These are phyloP conservation scores for Anolis apletophallus DNA, from an alignment of 2,797 vertebrate genomes.

Conservation along the genomic window DNA sequence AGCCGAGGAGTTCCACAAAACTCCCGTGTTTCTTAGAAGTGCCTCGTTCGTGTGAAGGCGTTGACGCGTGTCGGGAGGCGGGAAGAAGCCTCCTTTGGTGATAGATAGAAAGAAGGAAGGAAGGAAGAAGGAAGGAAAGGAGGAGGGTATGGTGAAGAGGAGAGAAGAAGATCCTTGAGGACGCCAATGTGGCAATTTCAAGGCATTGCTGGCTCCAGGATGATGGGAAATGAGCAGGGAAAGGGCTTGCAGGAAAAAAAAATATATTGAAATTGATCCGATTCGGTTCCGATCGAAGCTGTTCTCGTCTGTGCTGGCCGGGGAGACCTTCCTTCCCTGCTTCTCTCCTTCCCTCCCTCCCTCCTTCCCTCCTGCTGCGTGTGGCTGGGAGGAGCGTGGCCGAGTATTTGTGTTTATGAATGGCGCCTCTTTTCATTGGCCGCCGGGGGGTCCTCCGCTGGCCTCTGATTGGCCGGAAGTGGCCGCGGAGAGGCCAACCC, in stretches of 20 bases:
- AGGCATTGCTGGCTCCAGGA: not conserved
- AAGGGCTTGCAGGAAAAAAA: not conserved
- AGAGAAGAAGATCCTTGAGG: not conserved
- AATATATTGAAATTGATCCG: too few relatives aligned
- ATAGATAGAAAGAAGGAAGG: too few relatives aligned
- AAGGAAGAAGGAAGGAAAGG: not conserved
- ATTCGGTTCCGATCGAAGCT: too few relatives aligned
- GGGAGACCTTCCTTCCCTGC: not conserved
- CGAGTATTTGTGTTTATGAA: constrained; percentile 51
- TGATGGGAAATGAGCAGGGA: not conserved
- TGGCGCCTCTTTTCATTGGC: constrained; percentile 37
- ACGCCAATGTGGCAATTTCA: too few relatives aligned
- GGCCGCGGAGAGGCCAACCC: constrained; percentile 9
- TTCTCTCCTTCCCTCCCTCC: not conserved
- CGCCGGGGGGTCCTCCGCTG: not conserved
- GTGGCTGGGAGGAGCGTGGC: not conserved
- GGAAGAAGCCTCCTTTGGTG: not conserved
- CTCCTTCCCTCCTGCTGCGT: not conserved
- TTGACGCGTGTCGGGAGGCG: not conserved
- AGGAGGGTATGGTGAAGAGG: not conserved
- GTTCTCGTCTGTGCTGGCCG: not conserved
- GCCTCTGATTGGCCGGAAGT: constrained; percentile 34
- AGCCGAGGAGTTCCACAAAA: not conserved
- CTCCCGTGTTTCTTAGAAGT: constrained; percentile 23
- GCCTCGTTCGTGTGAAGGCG: constrained; percentile 18